A percentile compares a stretch with the other conserved stretches of the same genome.
Evolutionary conservation across 1,140 invertebrate species (phyloP).

Genomic region (Drosophila yakuba): DNA sequence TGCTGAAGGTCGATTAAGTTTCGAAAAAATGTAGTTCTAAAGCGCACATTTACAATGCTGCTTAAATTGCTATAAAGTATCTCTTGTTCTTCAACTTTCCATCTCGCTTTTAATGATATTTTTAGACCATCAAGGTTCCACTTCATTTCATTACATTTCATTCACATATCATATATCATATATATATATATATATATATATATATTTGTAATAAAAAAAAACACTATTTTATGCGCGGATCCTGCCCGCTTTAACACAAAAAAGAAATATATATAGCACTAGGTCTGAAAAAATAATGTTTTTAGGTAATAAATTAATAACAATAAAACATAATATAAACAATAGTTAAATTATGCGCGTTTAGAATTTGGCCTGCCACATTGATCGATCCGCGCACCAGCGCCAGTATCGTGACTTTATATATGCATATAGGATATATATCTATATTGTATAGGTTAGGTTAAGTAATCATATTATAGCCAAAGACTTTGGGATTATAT

Average conservation of each 20-base stretch:
- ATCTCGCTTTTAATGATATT: conserved; percentile 71
- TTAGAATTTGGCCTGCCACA: conserved; percentile 75
- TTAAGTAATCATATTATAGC: conserved; percentile 57
- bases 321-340: conserved; percentile 72
- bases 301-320: conserved; percentile 74
- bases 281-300: conserved; percentile 44
- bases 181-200: conserved; percentile 33
- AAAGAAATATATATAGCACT: conserved; percentile 45
- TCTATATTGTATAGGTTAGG: conserved; percentile 35
- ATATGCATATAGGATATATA: conserved; percentile 44
- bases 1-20: conserved; percentile 53
- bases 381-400: conserved; percentile 67
- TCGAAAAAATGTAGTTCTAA: conserved; percentile 72
- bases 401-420: conserved; percentile 54
- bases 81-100: conserved; percentile 44
- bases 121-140: conserved; percentile 84
- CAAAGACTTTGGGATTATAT: conserved; percentile 56
- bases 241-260: conserved; percentile 77
- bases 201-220: conserved; percentile 45
- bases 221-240: conserved; percentile 61
- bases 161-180: conserved; percentile 44
- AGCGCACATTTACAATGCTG: conserved; percentile 81
- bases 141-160: conserved; percentile 45
- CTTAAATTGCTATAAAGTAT: conserved; percentile 80
- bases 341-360: conserved; percentile 71